phyloP scores from a whole-genome alignment of 2,113 vertebrate genomes.

The Azemiops feae region DNA sequence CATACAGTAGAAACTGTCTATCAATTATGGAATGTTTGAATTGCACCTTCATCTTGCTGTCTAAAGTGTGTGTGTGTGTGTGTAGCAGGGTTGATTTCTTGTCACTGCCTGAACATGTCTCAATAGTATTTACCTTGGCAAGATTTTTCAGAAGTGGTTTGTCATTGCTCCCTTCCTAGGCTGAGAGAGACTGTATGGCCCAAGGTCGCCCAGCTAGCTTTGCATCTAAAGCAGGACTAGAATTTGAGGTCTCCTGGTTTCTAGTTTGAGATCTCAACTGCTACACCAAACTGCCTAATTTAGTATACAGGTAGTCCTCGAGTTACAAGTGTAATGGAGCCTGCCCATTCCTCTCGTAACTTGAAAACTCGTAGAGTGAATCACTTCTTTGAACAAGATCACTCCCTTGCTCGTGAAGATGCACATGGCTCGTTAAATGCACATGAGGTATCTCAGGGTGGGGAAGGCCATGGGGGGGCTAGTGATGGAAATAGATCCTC shows the following conservation, averaged over 20 bases:
- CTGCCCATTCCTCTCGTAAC: no score
- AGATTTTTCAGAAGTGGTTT: not conserved
- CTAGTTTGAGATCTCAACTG: not conserved
- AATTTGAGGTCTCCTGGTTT: not conserved
- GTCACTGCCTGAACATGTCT: not conserved
- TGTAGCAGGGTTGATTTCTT: not conserved
- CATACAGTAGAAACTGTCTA: slow-evolving; percentile 24
- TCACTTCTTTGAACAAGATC: no score
- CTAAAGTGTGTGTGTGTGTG: not conserved
- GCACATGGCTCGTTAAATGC: no score
- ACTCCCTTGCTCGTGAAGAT: no score
- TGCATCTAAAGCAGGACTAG: not conserved
- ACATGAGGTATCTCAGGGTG: no score
- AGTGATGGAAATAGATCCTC: no score
- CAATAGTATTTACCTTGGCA: not conserved
- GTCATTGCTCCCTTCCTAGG: not conserved
- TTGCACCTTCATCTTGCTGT: not conserved
- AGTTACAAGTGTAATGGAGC: no score
- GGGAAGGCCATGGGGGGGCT: no score
- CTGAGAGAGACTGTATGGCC: not conserved
- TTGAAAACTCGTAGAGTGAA: no score
- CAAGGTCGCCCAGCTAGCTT: not conserved
- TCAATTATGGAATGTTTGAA: slow-evolving; percentile 44
- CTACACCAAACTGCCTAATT: not conserved
- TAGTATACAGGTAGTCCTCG: not conserved